Base-by-base conservation (phyloP, 37 sponge, comb jelly and placozoan species). In the Oopsacas minuta region DNA sequence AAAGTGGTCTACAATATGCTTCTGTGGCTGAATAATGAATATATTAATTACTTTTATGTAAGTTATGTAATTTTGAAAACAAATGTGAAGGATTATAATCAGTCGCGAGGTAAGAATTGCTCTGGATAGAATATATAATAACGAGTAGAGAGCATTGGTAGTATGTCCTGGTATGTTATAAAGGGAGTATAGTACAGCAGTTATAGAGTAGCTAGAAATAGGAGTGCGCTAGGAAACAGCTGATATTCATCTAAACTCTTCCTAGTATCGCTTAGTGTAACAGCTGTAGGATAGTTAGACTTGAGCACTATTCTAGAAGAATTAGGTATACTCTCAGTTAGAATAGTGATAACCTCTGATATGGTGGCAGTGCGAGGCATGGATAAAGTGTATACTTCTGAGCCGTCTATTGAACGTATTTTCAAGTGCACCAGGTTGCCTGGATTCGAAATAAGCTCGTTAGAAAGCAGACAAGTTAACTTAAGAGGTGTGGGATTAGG, bases 391-490 rank as follows among this genome's bases (percentile, higher is more conserved):
- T 20, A 61, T 34, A 61, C 75, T n/a, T 61, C 75, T 3, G 75
- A 61, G 1, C 75, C 75, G 75, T 61, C 75, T 61, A 25, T 3
- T 61, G 75, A 61, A n/a, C 75, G 75, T 7, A 61, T n/a, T n/a
- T 61, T 61, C 22, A 61, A 61, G 75, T 61, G 75, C 7, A 61
- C 75, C 75, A 61, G 75, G 7, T 61, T 61, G 30, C 75, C 30
- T 7, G 75, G 30, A n/a, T 61, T 34, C 1, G 75, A 5, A 10
- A 32, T 34, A 3, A 12, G 7, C 7, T 61, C 1, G 1, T 61
- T 10, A 34, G 75, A 61, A 12, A 3, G 75, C 28, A 61, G 20
- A n/a, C 75, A 61, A 12, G 75, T 61, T 61, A 61, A 5, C 30
- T 61, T 61, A n/a, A 61, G 7, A 3, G 75, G 75, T 25, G 75